These are phyloP conservation scores for Amphiprion percula DNA, from an alignment of 2,113 vertebrate genomes.

Conservation along the genomic window DNA sequence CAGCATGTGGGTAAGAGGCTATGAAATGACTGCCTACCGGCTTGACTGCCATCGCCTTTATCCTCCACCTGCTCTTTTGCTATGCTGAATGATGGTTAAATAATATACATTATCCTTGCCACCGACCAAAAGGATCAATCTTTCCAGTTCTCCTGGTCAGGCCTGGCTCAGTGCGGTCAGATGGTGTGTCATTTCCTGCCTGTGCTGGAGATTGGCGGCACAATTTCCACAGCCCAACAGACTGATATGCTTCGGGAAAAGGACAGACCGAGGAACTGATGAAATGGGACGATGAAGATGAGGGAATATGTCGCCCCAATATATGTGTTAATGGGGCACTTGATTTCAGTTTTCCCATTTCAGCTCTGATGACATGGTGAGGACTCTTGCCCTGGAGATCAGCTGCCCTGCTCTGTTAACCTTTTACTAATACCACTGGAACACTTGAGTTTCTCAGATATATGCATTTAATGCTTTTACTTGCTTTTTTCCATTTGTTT, in stretches of 20 bases:
- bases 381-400: conserved; percentile 38
- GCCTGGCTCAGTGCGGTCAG: conserved; percentile 47
- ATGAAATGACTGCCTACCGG: conserved; percentile 47
- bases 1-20: conserved; percentile 38
- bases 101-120: conserved; percentile 83
- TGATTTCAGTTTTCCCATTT: conserved; percentile 71
- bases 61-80: conserved; percentile 76
- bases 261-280: conserved; percentile 58
- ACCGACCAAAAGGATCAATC: conserved; percentile 79
- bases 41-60: conserved; percentile 48
- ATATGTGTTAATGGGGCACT: conserved; percentile 78
- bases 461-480: conserved; percentile 16
- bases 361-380: conserved; percentile 59
- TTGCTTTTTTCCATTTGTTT: neutral
- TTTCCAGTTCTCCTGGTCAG: conserved; percentile 62
- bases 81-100: conserved; percentile 75
- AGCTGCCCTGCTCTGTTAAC: conserved; percentile 34
- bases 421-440: conserved; percentile 24
- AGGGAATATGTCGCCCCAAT: conserved; percentile 61
- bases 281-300: conserved; percentile 68
- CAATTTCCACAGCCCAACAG: conserved; percentile 79
- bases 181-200: conserved; percentile 79
- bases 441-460: conserved; percentile 8
- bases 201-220: conserved; percentile 76
- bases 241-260: conserved; percentile 74